Percentiles rank a stretch among this genome's conserved stretches.
Evolutionary conservation across 2,888 invertebrate species (phyloP).

Genomic region (Azorinus chamasolen): DNA sequence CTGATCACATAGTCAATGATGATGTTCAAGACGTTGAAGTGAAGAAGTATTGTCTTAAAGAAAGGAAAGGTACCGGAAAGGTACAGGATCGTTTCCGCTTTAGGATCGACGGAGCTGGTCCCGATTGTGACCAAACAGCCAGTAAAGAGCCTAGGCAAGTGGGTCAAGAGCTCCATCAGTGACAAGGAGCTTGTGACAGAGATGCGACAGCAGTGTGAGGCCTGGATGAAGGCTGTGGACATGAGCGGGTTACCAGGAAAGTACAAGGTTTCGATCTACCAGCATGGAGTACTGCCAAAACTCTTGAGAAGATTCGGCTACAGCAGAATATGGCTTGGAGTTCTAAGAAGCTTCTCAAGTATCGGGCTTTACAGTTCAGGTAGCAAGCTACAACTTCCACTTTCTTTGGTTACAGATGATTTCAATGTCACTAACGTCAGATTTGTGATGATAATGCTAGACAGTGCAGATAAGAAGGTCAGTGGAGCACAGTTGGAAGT

Average conservation of each 20-base stretch:
- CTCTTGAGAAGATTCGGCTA: conserved; percentile 9
- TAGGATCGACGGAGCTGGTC: conserved; percentile 20
- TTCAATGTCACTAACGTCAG: too few species aligned
- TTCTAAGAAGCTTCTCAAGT: conserved; percentile 8
- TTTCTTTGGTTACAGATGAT: not conserved
- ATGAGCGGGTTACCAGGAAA: conserved; percentile 18
- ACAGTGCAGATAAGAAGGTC: too few species aligned
- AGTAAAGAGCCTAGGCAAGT: conserved; percentile 37
- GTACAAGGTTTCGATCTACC: conserved; percentile 26
- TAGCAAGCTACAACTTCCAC: conserved; percentile 15
- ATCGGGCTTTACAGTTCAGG: conserved; percentile 14
- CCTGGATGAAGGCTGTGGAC: conserved; percentile 17
- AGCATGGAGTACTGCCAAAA: conserved; percentile 26
- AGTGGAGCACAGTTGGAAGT: too few species aligned
- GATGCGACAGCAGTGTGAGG: not conserved
- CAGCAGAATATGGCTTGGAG: conserved; percentile 4
- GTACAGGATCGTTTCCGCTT: conserved; percentile 28
- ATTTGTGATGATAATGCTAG: too few species aligned
- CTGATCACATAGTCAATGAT: conserved; percentile 25
- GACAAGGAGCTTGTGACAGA: conserved; percentile 2
- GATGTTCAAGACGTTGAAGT: conserved; percentile 44
- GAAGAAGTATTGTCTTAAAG: conserved; percentile 38
- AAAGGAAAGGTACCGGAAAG: conserved; percentile 19
- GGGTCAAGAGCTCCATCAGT: conserved; percentile 11
- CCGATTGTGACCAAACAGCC: conserved; percentile 45